phyloP scores from a whole-genome alignment of 2,797 vertebrate species.

The Rhinophrynus dorsalis region DNA sequence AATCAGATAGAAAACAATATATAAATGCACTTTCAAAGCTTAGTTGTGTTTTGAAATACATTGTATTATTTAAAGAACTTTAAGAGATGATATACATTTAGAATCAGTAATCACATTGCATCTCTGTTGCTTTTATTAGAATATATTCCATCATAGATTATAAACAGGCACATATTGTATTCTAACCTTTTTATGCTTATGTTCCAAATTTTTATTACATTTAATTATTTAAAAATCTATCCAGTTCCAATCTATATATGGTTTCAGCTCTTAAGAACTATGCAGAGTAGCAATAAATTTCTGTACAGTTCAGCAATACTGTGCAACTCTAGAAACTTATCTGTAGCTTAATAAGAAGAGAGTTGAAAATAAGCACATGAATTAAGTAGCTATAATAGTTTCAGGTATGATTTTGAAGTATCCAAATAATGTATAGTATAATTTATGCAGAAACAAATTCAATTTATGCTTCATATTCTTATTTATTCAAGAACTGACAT shows the following conservation, averaged over 20 bases:
- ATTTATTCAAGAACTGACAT: slow-evolving; percentile 21
- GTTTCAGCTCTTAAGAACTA: slow-evolving; percentile 22
- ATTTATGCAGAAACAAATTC: slow-evolving; percentile 22
- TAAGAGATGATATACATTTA: too few relatives aligned
- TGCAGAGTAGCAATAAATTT: slow-evolving; percentile 27
- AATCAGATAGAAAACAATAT: too few relatives aligned
- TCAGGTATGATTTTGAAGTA: slow-evolving; percentile 19
- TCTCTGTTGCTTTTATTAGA: too few relatives aligned
- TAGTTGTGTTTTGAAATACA: too few relatives aligned
- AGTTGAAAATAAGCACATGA: slow-evolving; percentile 33
- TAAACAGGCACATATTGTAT: too few relatives aligned
- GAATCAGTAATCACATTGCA: too few relatives aligned
- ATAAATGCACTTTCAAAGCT: too few relatives aligned
- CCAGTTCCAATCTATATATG: slow-evolving; percentile 21
- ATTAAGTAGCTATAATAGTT: slow-evolving; percentile 37
- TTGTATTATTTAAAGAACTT: too few relatives aligned
- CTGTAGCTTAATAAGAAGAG: slow-evolving; percentile 23
- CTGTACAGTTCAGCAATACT: slow-evolving; percentile 39
- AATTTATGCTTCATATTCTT: slow-evolving; percentile 17
- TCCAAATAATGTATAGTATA: slow-evolving; percentile 18
- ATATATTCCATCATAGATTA: too few relatives aligned
- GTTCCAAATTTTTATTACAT: slow-evolving; percentile 9
- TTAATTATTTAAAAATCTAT: slow-evolving; percentile 28
- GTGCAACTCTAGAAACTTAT: slow-evolving; percentile 2
- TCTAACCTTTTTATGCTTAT: neutral